Evolutionary conservation across 2,888 invertebrate genomes (phyloP).

Genomic region (Nasonia oneida): DNA sequence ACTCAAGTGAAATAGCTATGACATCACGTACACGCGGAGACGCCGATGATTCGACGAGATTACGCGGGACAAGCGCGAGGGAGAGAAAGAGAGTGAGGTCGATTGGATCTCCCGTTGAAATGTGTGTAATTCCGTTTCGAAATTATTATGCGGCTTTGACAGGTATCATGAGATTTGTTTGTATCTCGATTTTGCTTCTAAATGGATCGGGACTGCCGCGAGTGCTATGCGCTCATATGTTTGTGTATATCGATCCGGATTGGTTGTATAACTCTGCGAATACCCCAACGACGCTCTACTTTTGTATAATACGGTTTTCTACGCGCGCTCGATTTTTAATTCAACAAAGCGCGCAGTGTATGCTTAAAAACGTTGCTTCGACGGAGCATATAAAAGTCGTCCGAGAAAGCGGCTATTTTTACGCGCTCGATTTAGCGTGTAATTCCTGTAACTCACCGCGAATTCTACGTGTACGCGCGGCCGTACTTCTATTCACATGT

Average conservation of each 20-base stretch:
- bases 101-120: conserved; percentile 23
- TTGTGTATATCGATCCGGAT: background rate
- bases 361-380: background rate
- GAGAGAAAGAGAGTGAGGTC: background rate
- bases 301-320: background rate
- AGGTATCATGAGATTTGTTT: conserved; percentile 17
- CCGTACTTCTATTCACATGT: background rate
- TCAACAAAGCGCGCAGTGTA: too few species aligned
- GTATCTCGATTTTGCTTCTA: background rate
- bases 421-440: conserved; percentile 8
- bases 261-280: background rate
- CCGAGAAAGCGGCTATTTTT: background rate
- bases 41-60: conserved; percentile 1
- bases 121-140: conserved; percentile 39
- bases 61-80: background rate
- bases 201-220: background rate
- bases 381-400: background rate
- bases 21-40: background rate
- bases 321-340: background rate
- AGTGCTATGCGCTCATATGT: background rate
- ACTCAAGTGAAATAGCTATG: background rate
- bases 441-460: conserved; percentile 15
- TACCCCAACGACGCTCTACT: background rate
- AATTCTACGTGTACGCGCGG: background rate
- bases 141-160: conserved; percentile 39